Conservation (phyloP, 1,140 invertebrate species). For the Solenopsis invicta region DNA sequence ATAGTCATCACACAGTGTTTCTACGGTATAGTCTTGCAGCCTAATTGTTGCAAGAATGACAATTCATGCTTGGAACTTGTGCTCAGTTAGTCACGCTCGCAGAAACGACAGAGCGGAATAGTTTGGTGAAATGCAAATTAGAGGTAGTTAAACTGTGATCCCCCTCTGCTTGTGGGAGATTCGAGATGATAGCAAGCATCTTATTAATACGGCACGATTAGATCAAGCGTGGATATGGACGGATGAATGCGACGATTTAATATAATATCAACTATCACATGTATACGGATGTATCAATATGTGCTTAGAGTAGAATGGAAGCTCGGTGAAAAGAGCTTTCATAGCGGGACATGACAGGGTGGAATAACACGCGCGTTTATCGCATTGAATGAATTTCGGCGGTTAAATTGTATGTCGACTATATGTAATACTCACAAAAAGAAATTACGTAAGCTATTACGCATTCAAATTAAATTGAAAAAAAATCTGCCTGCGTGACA, state of each 20-base stretch:
- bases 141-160: conserved; percentile 51
- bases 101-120: conserved; percentile 25
- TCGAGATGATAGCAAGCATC: conserved; percentile 12
- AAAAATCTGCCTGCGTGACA: neutral
- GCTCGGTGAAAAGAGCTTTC: conserved; percentile 29
- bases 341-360: conserved; percentile 10
- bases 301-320: neutral
- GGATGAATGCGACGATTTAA: conserved; percentile 35
- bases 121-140: conserved; percentile 51
- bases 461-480: conserved; percentile 1
- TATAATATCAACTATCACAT: neutral
- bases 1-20: conserved; percentile 17
- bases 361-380: conserved; percentile 13
- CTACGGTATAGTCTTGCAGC: neutral
- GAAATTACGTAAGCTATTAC: neutral
- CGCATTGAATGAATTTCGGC: conserved; percentile 13
- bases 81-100: conserved; percentile 30
- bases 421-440: neutral
- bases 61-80: conserved; percentile 34
- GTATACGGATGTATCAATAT: neutral
- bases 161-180: conserved; percentile 11
- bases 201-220: conserved; percentile 30
- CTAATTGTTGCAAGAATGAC: conserved; percentile 48
- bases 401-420: neutral
- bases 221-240: conserved; percentile 23